phyloP scores from a whole-genome alignment of 1,140 invertebrate genomes.

The Capitella teleta region DNA sequence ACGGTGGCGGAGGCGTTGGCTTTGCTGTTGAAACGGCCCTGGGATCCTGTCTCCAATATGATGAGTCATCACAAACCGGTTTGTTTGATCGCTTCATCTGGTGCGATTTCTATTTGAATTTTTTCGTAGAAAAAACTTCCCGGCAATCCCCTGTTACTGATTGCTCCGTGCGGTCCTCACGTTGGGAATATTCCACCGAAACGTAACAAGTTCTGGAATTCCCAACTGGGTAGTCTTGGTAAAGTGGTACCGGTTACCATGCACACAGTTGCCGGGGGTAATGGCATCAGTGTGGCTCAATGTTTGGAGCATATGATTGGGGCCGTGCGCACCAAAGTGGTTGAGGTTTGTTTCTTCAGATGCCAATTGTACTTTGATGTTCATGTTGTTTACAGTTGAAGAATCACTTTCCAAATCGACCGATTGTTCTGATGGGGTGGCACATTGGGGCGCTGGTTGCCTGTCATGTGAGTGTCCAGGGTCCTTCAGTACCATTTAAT shows the following conservation, averaged over 20 bases:
- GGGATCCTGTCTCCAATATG: constrained; percentile 57
- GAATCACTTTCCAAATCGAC: constrained; percentile 54
- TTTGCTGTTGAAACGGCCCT: constrained; percentile 59
- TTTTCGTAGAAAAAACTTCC: constrained; percentile 55
- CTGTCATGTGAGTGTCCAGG: constrained; percentile 35
- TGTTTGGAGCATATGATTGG: constrained; percentile 60
- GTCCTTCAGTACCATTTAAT: too few relatives aligned
- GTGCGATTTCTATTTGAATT: not conserved
- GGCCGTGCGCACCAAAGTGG: constrained; percentile 56
- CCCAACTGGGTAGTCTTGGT: constrained; percentile 54
- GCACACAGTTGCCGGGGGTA: constrained; percentile 26
- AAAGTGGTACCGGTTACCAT: constrained; percentile 53
- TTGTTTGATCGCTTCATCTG: not conserved
- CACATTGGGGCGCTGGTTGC: constrained; percentile 63
- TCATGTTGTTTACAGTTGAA: constrained; percentile 39
- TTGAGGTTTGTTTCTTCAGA: constrained; percentile 45
- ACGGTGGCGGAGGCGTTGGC: constrained; percentile 50
- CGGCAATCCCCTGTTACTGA: constrained; percentile 59
- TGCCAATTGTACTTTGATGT: not conserved
- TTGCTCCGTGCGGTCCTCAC: constrained; percentile 53
- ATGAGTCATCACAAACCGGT: constrained; percentile 48
- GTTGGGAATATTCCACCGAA: constrained; percentile 43
- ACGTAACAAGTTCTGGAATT: constrained; percentile 58
- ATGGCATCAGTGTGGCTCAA: constrained; percentile 26
- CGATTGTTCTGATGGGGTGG: constrained; percentile 66